These are phyloP conservation scores for Nomada ferruginata DNA, from an alignment of 2,888 invertebrate species.

Conservation along the genomic window DNA sequence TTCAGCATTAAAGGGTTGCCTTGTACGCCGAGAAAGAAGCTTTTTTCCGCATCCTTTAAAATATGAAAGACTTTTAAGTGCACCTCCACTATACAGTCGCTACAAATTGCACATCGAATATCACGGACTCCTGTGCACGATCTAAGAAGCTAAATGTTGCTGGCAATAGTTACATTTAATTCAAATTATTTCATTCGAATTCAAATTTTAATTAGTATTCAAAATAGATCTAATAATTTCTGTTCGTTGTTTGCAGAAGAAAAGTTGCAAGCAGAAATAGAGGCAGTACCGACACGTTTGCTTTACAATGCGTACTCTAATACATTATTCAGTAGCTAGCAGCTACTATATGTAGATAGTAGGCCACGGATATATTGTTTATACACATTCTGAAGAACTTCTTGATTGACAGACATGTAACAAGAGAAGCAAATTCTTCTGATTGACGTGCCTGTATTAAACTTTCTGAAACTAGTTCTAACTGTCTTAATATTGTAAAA, in stretches of 20 bases:
- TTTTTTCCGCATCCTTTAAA: not conserved
- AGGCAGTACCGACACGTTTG: not conserved
- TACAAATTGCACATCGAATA: not conserved
- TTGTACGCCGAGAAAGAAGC: not conserved
- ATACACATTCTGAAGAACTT: not conserved
- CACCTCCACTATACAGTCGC: too few relatives aligned
- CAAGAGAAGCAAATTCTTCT: not conserved
- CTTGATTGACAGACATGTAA: not conserved
- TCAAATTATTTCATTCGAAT: too few relatives aligned
- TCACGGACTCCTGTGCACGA: too few relatives aligned
- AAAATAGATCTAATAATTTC: too few relatives aligned
- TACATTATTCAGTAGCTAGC: not conserved
- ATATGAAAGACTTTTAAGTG: not conserved
- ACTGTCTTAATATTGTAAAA: too few relatives aligned
- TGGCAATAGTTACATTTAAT: too few relatives aligned
- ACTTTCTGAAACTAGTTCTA: not conserved
- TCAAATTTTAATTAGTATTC: too few relatives aligned
- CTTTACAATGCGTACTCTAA: not conserved
- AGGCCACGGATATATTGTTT: not conserved
- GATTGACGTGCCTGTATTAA: not conserved
- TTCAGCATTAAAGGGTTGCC: conserved; percentile 38
- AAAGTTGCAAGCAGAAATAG: too few relatives aligned
- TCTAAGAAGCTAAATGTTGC: too few relatives aligned
- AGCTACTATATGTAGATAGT: not conserved
- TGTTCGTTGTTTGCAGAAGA: not conserved